Evolutionary conservation across 2,113 vertebrate genomes (phyloP).

Genomic region (Eulemur macaco): DNA sequence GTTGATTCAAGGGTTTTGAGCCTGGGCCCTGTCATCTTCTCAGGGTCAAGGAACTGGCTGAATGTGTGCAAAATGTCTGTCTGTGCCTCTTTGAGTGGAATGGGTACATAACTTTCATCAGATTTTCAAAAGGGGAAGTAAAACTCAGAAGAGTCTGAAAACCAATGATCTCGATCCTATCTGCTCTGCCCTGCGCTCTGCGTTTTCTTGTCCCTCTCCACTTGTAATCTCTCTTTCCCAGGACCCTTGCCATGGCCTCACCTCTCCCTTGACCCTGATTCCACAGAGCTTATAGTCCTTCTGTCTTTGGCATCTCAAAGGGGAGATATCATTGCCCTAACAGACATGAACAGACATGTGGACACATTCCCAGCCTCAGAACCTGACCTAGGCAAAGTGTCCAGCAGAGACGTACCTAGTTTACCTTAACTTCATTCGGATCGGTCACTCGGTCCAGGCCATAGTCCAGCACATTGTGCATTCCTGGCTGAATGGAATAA

Average conservation of each 20-base stretch:
- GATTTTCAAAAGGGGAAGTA: neutral
- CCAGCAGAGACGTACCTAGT: slow-evolving; percentile 84
- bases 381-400: too few relatives aligned
- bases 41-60: too few relatives aligned
- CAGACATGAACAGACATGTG: fast-evolving
- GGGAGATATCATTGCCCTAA: neutral
- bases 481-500: slow-evolving; percentile 88
- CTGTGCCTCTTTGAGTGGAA: neutral
- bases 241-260: too few relatives aligned
- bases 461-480: slow-evolving; percentile 91
- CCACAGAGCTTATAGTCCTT: neutral
- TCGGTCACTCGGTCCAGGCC: slow-evolving; percentile 91
- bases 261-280: fast-evolving
- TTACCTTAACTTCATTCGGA: slow-evolving; percentile 93
- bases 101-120: neutral
- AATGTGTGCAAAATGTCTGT: neutral
- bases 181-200: neutral
- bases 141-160: neutral
- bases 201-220: neutral
- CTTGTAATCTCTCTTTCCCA: neutral
- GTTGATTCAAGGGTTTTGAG: neutral
- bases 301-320: neutral
- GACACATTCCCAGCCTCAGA: neutral
- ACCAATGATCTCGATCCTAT: fast-evolving
- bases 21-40: too few relatives aligned